Evolutionary conservation across 2,888 invertebrate genomes (phyloP), one percentile per base, ranked within the genome.

Genomic region (Dynastes maya): DNA sequence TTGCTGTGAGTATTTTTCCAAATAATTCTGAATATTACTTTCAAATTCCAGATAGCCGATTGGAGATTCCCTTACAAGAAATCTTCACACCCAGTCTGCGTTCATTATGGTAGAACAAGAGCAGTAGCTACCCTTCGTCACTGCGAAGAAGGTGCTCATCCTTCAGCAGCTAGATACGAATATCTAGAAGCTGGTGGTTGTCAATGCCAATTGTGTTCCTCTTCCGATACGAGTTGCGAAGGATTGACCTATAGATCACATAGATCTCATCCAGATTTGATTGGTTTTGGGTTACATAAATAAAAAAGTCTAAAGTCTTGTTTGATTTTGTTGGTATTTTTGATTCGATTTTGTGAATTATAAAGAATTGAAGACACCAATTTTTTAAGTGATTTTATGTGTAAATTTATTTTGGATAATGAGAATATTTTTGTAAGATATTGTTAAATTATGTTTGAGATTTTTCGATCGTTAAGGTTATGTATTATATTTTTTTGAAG

Each of bases 11-110:
- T 37, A 2, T 37, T 5, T 37, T 4, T 37, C 5, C 32, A 5
- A 37, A 37, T 37, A 5, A 37, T 37, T 4, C 32, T 37, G 32
- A 37, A 37, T 5, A 37, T 37, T 37, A 37, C n/a, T 45, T 45
- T 67, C 1, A 2, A 37, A 75, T 86, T 87, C 1, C 87, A 95
- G 95, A 93, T 94, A 82, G 93, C 96, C 0, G 96, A 97, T 89
- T 97, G 95, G 94, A 93, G 95, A 86, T 96, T 97, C 86, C 97
- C 97, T 0, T 97, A 93, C 89, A 97, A 96, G 87, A 92, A 94
- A 80, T 95, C 95, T 0, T 92, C 93, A 84, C 97, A 97, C 87
- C 96, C 95, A 0, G 96, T 97, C 0, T 97, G 97, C 88, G 93
- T 94, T 63, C 96, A 96, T 87, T 94, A 93, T 0, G 92, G 92